Conservation (phyloP, 2,797 vertebrate species). For the Eurystomus glaucurus region DNA sequence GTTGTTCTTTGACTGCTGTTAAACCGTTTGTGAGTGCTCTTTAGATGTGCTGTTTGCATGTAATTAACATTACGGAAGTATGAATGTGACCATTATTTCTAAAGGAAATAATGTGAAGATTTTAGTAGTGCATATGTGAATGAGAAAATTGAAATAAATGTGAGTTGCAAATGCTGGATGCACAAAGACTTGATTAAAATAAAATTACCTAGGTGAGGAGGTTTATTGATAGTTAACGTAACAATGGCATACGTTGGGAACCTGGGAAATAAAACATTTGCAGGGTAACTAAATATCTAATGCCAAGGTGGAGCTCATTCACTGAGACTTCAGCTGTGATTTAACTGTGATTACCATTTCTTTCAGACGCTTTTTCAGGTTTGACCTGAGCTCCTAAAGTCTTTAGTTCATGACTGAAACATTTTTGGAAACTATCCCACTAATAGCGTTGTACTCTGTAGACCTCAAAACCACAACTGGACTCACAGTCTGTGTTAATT, state of each 20-base stretch:
- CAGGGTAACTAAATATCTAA: neutral
- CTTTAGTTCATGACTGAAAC: neutral
- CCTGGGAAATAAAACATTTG: neutral
- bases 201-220: neutral
- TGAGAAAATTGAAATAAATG: neutral
- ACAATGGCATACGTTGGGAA: neutral
- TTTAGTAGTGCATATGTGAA: neutral
- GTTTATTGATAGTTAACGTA: conserved; percentile 3
- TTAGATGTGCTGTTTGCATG: conserved; percentile 1
- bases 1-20: neutral
- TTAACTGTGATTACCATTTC: neutral
- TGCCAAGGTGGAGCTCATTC: neutral
- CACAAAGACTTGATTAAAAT: conserved; percentile 15
- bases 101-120: neutral
- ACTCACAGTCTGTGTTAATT: neutral
- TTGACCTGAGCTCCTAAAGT: neutral
- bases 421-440: neutral
- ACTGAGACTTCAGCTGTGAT: neutral
- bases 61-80: conserved; percentile 4
- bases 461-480: neutral
- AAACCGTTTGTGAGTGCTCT: neutral
- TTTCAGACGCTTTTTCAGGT: neutral
- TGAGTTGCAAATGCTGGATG: neutral
- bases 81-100: neutral
- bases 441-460: neutral